Base-by-base conservation (phyloP, 1,140 invertebrate genomes). In the Melitaea cinxia region DNA sequence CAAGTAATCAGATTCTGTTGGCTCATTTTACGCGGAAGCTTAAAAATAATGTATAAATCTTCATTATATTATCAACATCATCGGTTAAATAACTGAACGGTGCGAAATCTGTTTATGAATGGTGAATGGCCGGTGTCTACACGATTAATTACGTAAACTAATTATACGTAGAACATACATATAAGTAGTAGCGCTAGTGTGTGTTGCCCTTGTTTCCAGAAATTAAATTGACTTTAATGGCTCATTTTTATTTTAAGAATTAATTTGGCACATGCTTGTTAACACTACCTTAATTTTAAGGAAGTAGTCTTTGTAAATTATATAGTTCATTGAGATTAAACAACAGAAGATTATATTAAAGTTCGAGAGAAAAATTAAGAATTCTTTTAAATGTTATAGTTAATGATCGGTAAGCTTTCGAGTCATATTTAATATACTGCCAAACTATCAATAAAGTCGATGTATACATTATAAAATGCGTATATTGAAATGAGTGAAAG, bases 401-500 rank as follows among this genome's bases (percentile, higher is more conserved):
- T n/a, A n/a, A n/a, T n/a, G 3, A 28, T 33, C 30, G 30, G 2
- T 33, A 2, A 14, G n/a, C 2, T 1, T 35, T n/a, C 12, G n/a
- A 26, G 24, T 26, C 6, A 26, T 37, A 5, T 37, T n/a, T n/a
- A 15, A 47, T 9, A 50, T 12, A 50, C n/a, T 12, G n/a, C 24
- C 10, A 24, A 50, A 50, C 24, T 35, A 56, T 9, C 21, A 42
- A 56, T 42, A 42, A 35, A 47, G 45, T 30, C 24, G 57, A 39
- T 61, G 15, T 26, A 42, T 53, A 24, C 37, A 53, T 33, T 9
- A 42, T 47, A 47, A 65, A 64, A 45, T 50, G 21, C 33, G 54
- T n/a, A n/a, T n/a, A n/a, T 65, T 45, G 30, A 33, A 23, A 50
- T 56, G 42, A 65, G 62, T 65, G 62, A 65, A 65, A 65, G 62